Evolutionary conservation across 2,888 invertebrate species (phyloP), one percentile per base, ranked within the genome.

Genomic region (Dexiosoma caninum): DNA sequence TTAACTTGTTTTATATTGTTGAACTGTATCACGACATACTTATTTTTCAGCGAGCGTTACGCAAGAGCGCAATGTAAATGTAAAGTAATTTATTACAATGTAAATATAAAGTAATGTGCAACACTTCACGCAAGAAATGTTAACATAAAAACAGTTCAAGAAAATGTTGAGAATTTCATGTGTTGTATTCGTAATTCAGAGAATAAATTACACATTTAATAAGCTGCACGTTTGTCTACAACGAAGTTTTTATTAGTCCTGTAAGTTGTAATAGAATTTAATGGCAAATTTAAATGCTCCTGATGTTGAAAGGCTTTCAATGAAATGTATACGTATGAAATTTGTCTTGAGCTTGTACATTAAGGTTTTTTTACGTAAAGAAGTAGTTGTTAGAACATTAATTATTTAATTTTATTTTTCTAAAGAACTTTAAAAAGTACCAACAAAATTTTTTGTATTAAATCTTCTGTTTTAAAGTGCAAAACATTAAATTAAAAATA

Each of bases 191-290:
- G n/a, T 46, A 30, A 64, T 32, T 46, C 5, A 12, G 16, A 2
- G n/a, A 51, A 40, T 19, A 40, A 60, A 30, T 71, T 60, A 40
- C 7, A 51, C 19, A 51, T 60, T 60, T 51, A 71, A 51, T 51
- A 71, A 30, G 40, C 42, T 30, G 64, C 23, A 19, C 12, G 12
- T 35, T 12, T 35, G 35, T 16, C 4, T 46, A 6, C 12, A 32
- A 35, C 7, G 6, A 57, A 35, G 23, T 37, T 23, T 27, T 23
- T 23, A 14, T 57, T 35, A 37, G 8, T 16, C 27, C 16, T 57
- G 46, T 60, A 30, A 40, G 14, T 51, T 40, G 49, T 71, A 71
- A 71, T 59, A 71, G 60, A 71, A 70, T 71, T 51, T 71, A 71
- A 60, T 71, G 71, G 71, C n/a, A 71, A 51, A 51, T 51, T 71